Evolutionary conservation across 1,140 invertebrate genomes (phyloP), one percentile per base, ranked within the genome.

Genomic region (Battus philenor): DNA sequence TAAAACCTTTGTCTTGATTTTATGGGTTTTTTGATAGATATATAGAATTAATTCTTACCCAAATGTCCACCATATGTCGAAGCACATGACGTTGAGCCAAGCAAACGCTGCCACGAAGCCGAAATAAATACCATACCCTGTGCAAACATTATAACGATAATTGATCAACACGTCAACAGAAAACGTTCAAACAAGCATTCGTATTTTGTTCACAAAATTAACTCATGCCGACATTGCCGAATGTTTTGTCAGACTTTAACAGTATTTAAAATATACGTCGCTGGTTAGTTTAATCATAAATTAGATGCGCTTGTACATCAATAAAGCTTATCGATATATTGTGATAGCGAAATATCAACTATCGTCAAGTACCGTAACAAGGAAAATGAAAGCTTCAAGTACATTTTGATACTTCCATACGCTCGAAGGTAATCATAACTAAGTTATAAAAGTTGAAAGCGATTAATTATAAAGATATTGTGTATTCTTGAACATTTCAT

Each of bases 81-180:
- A 92, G 59, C 94, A 94, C 90, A 96, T 96, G 26, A 95, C 90
- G 76, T 93, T 94, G 68, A 97, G 90, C 96, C 96, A 98, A 50
- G 93, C 93, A 85, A 97, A 97, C 41, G 93, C 93, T 2, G 93
- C 89, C 62, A 96, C 86, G 71, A 95, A 93, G 51, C 93, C 94
- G 73, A 95, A 97, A 71, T 96, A 94, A 33, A 95, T 90, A 29
- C 91, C 86, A 60, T 93, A 91, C 4, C 92, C 94, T 91, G 90
- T 48, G 54, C 54, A 61, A 90, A 82, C 70, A 75, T 71, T 63
- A 55, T 56, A 44, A n/a, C 29, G 45, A 47, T 60, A 51, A 68
- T 59, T 53, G 51, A 54, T 59, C 44, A 50, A 50, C 15, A 22
- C 44, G 44, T 38, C 29, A 29, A 18, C 27, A 17, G 16, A 39